Evolutionary conservation across 2,797 vertebrate species (phyloP), one percentile per base, ranked within the genome.

Genomic region (Spatula versicolor): DNA sequence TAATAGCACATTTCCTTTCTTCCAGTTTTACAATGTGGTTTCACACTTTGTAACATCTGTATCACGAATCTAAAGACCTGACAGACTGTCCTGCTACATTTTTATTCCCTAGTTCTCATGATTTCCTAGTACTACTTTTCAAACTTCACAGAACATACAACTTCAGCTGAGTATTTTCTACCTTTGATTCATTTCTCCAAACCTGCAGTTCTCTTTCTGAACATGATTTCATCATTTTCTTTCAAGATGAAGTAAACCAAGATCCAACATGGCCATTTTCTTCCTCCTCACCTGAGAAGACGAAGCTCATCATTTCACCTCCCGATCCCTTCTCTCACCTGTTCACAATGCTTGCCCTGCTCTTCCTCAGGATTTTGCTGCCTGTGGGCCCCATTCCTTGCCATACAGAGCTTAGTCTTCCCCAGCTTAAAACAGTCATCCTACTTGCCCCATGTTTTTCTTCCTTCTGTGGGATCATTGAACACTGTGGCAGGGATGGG

Each of bases 321-420:
- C 50, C 35, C 48, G 37, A 25, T 63, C 30, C 43, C 13, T 55
- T 35, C 67, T 68, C 63, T 63, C 67, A 55, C 18, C 13, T 4
- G 0, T 35, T 54, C n/a, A 31, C 1, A 0, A 28, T 8, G 3
- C 23, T n/a, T 52, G 28, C 11, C 35, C 75, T 55, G 58, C 16
- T 46, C 25, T 11, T 73, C 41, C 25, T 60, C 9, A 52, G 26
- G n/a, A 11, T 78, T 72, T 50, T 75, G n/a, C 50, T 56, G 50
- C 11, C 26, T 13, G 18, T 56, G 26, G 18, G 37, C 68, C n/a
- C 45, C 22, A 7, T 28, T 71, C 48, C 25, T 77, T 59, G 14
- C 19, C 73, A 26, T 13, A 16, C 30, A 54, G 11, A 12, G 43
- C 55, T 19, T 39, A 56, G 30, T 18, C 68, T 26, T 66, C 55